Conservation (phyloP, 92 coral and sea anemone species). For the Nematostella vectensis region DNA sequence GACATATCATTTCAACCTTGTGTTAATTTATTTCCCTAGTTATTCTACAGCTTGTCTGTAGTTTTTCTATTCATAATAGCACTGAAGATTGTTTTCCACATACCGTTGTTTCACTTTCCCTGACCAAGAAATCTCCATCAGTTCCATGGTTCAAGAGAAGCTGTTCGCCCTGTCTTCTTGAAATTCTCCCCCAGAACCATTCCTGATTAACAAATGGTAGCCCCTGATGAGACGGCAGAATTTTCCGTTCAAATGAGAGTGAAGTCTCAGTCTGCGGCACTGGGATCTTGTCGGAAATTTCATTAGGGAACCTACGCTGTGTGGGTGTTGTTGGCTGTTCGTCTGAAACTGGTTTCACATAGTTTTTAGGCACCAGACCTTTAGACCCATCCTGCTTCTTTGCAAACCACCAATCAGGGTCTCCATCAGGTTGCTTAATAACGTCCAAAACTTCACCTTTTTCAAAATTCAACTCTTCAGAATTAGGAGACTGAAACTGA, state of each 20-base stretch:
- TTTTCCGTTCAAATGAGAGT: constrained; percentile 9
- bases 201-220: constrained; percentile 52
- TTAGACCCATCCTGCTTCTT: constrained; percentile 69
- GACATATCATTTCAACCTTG: no score
- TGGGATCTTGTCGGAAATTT: constrained; percentile 10
- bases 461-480: constrained; percentile 77
- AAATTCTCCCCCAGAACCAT: constrained; percentile 94
- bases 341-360: constrained; percentile 57
- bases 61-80: no score
- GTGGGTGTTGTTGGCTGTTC: constrained; percentile 17
- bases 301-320: not conserved
- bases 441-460: constrained; percentile 80
- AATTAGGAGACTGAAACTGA: constrained; percentile 62
- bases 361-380: constrained; percentile 93
- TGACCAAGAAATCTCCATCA: constrained; percentile 83
- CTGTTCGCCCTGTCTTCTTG: constrained; percentile 71
- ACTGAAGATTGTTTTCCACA: no score
- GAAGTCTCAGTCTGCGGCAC: constrained; percentile 9
- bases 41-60: no score
- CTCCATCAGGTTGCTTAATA: constrained; percentile 80
- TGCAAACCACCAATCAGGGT: constrained; percentile 98
- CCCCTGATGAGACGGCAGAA: constrained; percentile 33
- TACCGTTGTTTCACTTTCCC: constrained; percentile 98
- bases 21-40: no score
- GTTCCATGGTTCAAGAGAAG: constrained; percentile 49